Evolutionary conservation across 2,888 invertebrate species (phyloP).

Genomic region (Pachymerium ferrugineum): DNA sequence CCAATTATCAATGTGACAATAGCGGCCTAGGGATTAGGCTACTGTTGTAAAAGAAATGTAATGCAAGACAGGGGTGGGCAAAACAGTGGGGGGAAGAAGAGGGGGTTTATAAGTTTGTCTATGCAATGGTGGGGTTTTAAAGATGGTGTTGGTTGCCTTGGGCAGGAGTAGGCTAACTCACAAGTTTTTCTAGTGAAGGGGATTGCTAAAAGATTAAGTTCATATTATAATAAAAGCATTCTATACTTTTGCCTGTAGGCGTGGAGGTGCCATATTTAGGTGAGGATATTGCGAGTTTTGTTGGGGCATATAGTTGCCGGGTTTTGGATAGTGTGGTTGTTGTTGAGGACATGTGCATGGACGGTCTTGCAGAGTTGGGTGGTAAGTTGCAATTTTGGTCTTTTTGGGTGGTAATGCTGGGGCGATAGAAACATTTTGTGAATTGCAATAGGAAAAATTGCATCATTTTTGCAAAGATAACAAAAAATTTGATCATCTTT

Average conservation of each 20-base stretch:
- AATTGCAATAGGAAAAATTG: too few relatives aligned
- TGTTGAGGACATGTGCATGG: too few relatives aligned
- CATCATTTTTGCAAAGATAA: too few relatives aligned
- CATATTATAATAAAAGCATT: not conserved
- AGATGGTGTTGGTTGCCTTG: not conserved
- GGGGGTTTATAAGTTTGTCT: too few relatives aligned
- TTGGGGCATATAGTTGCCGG: too few relatives aligned
- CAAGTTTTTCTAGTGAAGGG: not conserved
- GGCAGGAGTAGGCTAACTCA: not conserved
- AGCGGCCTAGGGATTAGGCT: not conserved
- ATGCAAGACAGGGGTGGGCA: not conserved
- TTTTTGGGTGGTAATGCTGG: too few relatives aligned
- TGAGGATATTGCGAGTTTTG: too few relatives aligned
- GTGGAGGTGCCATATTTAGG: not conserved
- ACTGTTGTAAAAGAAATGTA: not conserved
- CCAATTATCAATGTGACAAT: not conserved
- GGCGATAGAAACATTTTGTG: too few relatives aligned
- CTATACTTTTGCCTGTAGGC: not conserved
- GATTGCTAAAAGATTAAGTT: not conserved
- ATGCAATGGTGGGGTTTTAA: not conserved
- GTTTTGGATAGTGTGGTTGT: too few relatives aligned
- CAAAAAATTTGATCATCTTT: too few relatives aligned
- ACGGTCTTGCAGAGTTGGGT: too few relatives aligned
- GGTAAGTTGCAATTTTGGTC: too few relatives aligned
- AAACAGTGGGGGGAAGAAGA: not conserved